Conservation (phyloP, 2,797 vertebrate species). For the Kryptopterus vitreolus region DNA sequence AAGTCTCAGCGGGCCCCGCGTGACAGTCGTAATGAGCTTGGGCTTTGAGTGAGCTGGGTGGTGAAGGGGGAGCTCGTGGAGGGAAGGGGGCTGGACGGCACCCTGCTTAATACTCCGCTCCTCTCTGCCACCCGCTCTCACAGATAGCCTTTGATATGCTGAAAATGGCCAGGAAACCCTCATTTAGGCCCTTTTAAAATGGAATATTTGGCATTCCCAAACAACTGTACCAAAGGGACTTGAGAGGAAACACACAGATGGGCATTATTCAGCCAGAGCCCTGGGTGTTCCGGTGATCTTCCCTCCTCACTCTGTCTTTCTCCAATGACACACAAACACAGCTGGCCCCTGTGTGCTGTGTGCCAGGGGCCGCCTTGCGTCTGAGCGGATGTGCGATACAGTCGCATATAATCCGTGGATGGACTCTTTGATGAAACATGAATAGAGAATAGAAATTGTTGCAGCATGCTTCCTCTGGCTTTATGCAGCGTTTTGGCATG, state of each 20-base stretch:
- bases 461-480: conserved; percentile 28
- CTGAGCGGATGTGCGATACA: conserved; percentile 52
- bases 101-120: conserved; percentile 67
- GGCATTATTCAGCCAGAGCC: conserved; percentile 57
- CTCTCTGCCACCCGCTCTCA: conserved; percentile 57
- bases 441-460: conserved; percentile 47
- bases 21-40: conserved; percentile 77
- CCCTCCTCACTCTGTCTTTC: conserved; percentile 32
- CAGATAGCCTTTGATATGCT: conserved; percentile 67
- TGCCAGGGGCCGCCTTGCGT: conserved; percentile 46
- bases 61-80: conserved; percentile 50
- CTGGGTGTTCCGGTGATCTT: conserved; percentile 37
- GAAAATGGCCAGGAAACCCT: conserved; percentile 61
- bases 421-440: conserved; percentile 48
- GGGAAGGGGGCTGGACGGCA: conserved; percentile 47
- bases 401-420: conserved; percentile 47
- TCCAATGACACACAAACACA: conserved; percentile 49
- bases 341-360: conserved; percentile 49
- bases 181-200: conserved; percentile 63
- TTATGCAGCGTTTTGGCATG: conserved; percentile 37
- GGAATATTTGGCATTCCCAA: conserved; percentile 72
- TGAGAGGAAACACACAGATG: conserved; percentile 60
- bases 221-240: conserved; percentile 56
- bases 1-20: conserved; percentile 72
- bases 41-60: conserved; percentile 64